These are phyloP conservation scores for Halcyon senegalensis DNA, from an alignment of 2,113 vertebrate species.

Conservation along the genomic window DNA sequence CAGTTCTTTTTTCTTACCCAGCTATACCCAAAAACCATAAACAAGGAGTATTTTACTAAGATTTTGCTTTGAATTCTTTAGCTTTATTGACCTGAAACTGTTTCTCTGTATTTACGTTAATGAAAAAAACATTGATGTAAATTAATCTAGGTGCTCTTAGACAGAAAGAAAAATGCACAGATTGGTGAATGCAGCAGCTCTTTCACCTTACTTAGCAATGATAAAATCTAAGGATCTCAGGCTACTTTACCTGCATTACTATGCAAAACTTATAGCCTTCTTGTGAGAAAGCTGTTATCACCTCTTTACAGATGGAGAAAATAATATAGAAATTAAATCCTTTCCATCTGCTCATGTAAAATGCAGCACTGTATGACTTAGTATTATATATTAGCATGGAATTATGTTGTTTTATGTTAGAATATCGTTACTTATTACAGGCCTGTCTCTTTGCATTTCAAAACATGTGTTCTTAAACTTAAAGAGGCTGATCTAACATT, in stretches of 20 bases:
- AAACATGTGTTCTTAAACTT: not conserved
- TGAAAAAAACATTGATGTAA: not conserved
- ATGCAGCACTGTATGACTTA: not conserved
- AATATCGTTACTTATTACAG: not conserved
- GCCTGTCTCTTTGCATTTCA: not conserved
- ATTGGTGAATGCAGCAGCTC: not conserved
- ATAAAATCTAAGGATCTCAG: not conserved
- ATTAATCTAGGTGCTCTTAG: not conserved
- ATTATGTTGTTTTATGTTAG: not conserved
- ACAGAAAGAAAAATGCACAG: not conserved
- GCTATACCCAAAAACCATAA: not conserved
- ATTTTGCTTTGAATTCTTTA: not conserved
- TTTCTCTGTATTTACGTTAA: not conserved
- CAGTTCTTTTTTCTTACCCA: not conserved
- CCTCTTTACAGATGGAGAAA: not conserved
- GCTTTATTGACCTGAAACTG: not conserved
- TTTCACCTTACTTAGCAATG: not conserved
- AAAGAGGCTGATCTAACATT: not conserved
- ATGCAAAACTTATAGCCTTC: not conserved
- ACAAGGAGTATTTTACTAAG: not conserved
- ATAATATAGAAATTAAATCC: not conserved
- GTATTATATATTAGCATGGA: not conserved
- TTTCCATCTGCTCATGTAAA: not conserved
- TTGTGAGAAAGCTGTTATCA: not conserved
- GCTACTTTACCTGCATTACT: not conserved